Conservation (phyloP, 64 coral and sea anemone species). For the Actinia equina region DNA sequence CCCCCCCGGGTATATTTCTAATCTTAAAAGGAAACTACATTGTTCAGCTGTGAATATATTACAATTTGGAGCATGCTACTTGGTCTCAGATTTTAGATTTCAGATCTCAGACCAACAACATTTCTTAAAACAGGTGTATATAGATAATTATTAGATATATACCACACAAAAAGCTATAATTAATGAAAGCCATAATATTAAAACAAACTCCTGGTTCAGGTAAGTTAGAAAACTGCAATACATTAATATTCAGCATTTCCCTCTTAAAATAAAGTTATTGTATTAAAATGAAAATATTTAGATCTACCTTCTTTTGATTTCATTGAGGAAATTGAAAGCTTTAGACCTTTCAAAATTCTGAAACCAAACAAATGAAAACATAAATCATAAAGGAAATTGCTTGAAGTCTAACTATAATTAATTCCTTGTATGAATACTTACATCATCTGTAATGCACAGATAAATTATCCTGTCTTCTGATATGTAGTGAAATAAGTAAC, state of each 20-base stretch:
- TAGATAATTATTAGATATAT: neutral
- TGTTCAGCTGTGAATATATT: too few relatives aligned
- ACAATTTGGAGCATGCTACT: too few relatives aligned
- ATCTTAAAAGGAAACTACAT: too few relatives aligned
- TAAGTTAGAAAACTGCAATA: too few relatives aligned
- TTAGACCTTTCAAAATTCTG: constrained; percentile 97
- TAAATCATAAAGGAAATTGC: too few relatives aligned
- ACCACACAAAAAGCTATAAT: neutral
- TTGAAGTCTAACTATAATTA: too few relatives aligned
- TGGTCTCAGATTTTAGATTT: too few relatives aligned
- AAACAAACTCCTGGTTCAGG: neutral
- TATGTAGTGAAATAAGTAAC: constrained; percentile 95
- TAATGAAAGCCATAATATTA: neutral
- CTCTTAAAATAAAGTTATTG: too few relatives aligned
- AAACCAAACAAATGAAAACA: neutral
- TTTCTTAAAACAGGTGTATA: neutral
- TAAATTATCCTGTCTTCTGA: constrained; percentile 92
- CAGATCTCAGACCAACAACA: too few relatives aligned
- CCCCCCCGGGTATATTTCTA: too few relatives aligned
- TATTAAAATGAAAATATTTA: neutral
- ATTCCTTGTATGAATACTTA: constrained; percentile 32
- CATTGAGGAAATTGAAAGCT: constrained; percentile 88
- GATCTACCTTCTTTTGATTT: constrained; percentile 94
- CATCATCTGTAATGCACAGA: constrained; percentile 98
- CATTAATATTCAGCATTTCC: too few relatives aligned